A percentile compares a stretch with the other conserved stretches of the same genome.
Conservation (phyloP, 2,888 invertebrate species). For the Ligdia adustata region DNA sequence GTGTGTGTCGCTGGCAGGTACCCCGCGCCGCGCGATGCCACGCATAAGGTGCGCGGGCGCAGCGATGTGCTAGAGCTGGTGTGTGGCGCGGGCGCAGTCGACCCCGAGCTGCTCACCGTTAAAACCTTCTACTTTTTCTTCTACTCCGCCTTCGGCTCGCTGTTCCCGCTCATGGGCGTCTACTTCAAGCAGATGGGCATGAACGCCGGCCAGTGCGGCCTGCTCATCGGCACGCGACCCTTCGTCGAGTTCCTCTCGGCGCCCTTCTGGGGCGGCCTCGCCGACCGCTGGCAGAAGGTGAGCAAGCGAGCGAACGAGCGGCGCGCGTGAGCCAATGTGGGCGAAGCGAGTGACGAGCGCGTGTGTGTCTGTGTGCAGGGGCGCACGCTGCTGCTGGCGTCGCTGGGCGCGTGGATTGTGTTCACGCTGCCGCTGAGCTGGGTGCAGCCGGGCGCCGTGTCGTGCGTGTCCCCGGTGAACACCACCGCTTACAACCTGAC, state of each 20-base stretch:
- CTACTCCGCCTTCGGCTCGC: slow-evolving; percentile 98
- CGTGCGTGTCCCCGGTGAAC: slow-evolving; percentile 88
- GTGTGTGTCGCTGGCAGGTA: slow-evolving; percentile 80
- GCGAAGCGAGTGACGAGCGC: not conserved
- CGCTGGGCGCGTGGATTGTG: slow-evolving; percentile 97
- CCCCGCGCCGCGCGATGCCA: slow-evolving; percentile 93
- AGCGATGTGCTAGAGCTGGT: slow-evolving; percentile 93
- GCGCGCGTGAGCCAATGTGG: not conserved
- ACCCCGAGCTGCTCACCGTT: slow-evolving; percentile 96
- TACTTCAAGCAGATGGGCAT: slow-evolving; percentile 99
- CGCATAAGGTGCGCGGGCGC: slow-evolving; percentile 94
- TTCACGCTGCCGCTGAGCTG: slow-evolving; percentile 98
- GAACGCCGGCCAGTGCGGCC: slow-evolving; percentile 98
- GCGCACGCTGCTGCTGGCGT: slow-evolving; percentile 93
- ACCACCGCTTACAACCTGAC: slow-evolving; percentile 85
- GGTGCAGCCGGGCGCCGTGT: slow-evolving; percentile 96
- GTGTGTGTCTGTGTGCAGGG: slow-evolving; percentile 66
- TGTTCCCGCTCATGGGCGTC: slow-evolving; percentile 99
- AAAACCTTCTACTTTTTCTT: slow-evolving; percentile 99
- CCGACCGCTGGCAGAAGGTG: slow-evolving; percentile 92
- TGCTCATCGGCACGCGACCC: slow-evolving; percentile 97
- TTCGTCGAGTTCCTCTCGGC: slow-evolving; percentile 98
- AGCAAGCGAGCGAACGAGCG: not conserved
- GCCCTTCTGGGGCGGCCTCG: slow-evolving; percentile 98
- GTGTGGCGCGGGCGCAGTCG: slow-evolving; percentile 90